These are phyloP conservation scores for Luffia ferchaultella DNA, from an alignment of 2,888 invertebrate genomes.

Conservation along the genomic window DNA sequence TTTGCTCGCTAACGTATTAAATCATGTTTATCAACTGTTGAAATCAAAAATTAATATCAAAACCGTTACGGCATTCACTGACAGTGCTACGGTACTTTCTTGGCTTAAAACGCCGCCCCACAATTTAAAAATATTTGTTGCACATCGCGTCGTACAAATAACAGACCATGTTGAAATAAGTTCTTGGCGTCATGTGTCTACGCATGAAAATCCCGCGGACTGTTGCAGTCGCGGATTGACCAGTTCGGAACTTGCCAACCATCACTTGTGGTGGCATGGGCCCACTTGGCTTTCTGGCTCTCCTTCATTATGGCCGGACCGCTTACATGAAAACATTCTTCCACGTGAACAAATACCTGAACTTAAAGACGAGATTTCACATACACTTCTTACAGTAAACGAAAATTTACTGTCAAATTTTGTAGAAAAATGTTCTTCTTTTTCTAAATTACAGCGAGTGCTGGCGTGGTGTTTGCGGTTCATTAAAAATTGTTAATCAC, in stretches of 20 bases:
- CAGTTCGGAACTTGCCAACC: conserved; percentile 8
- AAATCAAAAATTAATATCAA: background rate
- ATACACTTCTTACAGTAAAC: too few relatives aligned
- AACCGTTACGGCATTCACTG: background rate
- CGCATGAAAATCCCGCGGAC: conserved; percentile 18
- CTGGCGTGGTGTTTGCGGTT: too few relatives aligned
- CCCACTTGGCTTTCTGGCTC: too few relatives aligned
- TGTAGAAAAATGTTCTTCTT: too few relatives aligned
- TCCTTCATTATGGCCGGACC: too few relatives aligned
- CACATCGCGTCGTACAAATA: conserved; percentile 17
- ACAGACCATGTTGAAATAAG: conserved; percentile 1
- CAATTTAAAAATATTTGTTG: conserved; percentile 17
- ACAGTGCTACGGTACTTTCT: background rate
- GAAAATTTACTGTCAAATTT: too few relatives aligned
- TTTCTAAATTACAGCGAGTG: too few relatives aligned
- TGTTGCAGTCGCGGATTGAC: conserved; percentile 14
- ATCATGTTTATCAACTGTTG: background rate
- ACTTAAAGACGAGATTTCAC: too few relatives aligned
- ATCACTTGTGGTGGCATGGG: conserved; percentile 17
- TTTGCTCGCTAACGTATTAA: conserved; percentile 4
- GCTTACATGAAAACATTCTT: too few relatives aligned
- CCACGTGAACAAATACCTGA: too few relatives aligned
- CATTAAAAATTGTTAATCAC: too few relatives aligned
- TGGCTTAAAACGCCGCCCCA: background rate
- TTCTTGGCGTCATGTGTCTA: conserved; percentile 8